Percentiles rank a stretch among this genome's conserved stretches.
Evolutionary conservation across 2,888 invertebrate species (phyloP).

Genomic region (Sicus ferrugineus): DNA sequence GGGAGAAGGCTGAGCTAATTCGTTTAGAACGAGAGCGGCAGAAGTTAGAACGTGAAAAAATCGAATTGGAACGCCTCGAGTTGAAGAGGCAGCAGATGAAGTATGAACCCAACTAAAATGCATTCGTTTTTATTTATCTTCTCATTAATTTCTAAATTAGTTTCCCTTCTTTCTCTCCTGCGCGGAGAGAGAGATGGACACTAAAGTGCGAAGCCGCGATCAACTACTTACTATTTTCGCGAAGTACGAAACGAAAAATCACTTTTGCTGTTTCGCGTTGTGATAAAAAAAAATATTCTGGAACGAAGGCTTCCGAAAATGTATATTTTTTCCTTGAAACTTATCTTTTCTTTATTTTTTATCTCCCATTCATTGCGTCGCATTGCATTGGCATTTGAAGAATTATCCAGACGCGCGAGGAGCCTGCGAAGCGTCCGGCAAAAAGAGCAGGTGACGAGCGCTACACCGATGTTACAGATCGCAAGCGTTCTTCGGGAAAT

Average conservation of each 20-base stretch:
- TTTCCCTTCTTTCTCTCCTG: slow-evolving; percentile 25
- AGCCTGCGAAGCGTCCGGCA: slow-evolving; percentile 58
- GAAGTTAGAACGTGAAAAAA: slow-evolving; percentile 76
- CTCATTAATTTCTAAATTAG: slow-evolving; percentile 24
- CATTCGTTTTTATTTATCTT: slow-evolving; percentile 27
- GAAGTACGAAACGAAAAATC: slow-evolving; percentile 2
- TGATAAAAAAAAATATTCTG: neutral
- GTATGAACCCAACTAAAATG: slow-evolving; percentile 60
- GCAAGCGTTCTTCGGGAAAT: slow-evolving; percentile 56
- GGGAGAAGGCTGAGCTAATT: slow-evolving; percentile 85
- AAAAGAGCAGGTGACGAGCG: slow-evolving; percentile 61
- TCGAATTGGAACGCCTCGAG: slow-evolving; percentile 83
- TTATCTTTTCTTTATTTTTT: slow-evolving; percentile 30
- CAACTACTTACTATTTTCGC: neutral
- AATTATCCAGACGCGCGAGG: slow-evolving; percentile 63
- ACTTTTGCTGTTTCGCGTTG: neutral
- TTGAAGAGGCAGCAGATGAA: slow-evolving; percentile 81
- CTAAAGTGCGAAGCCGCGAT: slow-evolving; percentile 14
- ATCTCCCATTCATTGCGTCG: slow-evolving; percentile 6
- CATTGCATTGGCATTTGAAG: slow-evolving; percentile 44
- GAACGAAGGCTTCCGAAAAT: neutral
- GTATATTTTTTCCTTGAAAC: slow-evolving; percentile 6
- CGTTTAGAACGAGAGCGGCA: slow-evolving; percentile 86
- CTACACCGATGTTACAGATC: slow-evolving; percentile 57
- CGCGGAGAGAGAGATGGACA: slow-evolving; percentile 19